Conservation (phyloP, 1,140 invertebrate genomes). For the Fopius arisanus region DNA sequence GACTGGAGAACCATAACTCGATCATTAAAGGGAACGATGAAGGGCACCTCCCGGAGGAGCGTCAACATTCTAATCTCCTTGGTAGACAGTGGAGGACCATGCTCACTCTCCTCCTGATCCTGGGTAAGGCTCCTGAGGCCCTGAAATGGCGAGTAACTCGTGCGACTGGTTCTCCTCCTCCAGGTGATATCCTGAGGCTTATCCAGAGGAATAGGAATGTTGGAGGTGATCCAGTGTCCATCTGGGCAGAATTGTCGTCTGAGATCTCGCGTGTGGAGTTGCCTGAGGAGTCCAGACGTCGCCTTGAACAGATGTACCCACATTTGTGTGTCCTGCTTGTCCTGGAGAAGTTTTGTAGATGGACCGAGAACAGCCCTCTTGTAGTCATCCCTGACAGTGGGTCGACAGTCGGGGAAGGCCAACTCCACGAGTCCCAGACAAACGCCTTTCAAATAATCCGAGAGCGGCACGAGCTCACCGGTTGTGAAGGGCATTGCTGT, state of each 20-base stretch:
- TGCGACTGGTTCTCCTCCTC: slow-evolving; percentile 64
- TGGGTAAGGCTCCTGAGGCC: slow-evolving; percentile 69
- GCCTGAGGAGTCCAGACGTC: slow-evolving; percentile 76
- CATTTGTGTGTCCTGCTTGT: slow-evolving; percentile 62
- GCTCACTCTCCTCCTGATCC: slow-evolving; percentile 71
- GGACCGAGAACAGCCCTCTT: slow-evolving; percentile 59
- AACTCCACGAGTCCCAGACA: slow-evolving; percentile 89
- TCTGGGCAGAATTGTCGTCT: slow-evolving; percentile 79
- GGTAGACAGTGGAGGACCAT: slow-evolving; percentile 83
- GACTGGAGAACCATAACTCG: slow-evolving; percentile 87
- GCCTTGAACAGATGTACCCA: slow-evolving; percentile 66
- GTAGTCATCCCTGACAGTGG: slow-evolving; percentile 64
- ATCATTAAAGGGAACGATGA: slow-evolving; percentile 90
- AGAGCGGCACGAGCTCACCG: slow-evolving; percentile 72
- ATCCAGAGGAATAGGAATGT: slow-evolving; percentile 73
- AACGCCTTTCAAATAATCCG: slow-evolving; percentile 78
- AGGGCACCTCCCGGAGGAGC: slow-evolving; percentile 90
- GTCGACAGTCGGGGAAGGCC: slow-evolving; percentile 84
- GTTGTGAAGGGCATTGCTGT: slow-evolving; percentile 72
- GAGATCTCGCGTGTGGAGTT: slow-evolving; percentile 84
- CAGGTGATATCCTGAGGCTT: slow-evolving; percentile 70
- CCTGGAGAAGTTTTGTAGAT: slow-evolving; percentile 37
- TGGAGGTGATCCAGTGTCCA: slow-evolving; percentile 79
- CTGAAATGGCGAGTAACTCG: slow-evolving; percentile 70
- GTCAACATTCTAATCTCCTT: slow-evolving; percentile 88